Percentiles rank a stretch among this genome's conserved stretches.
phyloP scores from a whole-genome alignment of 2,888 invertebrate genomes.

The Yponomeuta malinellus region DNA sequence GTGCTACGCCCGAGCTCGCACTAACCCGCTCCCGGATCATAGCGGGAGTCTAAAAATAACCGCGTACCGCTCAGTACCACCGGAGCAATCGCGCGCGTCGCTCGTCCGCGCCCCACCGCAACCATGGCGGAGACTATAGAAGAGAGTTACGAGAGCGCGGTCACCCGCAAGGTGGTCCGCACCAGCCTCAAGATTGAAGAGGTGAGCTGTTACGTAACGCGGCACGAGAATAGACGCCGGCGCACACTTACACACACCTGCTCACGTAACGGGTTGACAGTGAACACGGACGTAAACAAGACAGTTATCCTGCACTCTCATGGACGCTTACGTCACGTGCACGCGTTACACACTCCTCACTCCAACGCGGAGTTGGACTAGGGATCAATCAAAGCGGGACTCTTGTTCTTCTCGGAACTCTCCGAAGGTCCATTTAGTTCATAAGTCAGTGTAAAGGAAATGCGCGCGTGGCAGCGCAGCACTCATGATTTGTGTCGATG shows the following conservation, averaged over 20 bases:
- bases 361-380: neutral
- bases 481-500: slow-evolving; percentile 58
- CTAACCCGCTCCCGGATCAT: neutral
- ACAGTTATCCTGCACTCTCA: slow-evolving; percentile 28
- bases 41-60: slow-evolving; percentile 59
- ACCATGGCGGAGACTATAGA: slow-evolving; percentile 82
- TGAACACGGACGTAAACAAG: slow-evolving; percentile 66
- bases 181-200: slow-evolving; percentile 83
- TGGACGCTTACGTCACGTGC: slow-evolving; percentile 19
- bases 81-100: slow-evolving; percentile 67
- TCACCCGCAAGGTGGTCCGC: slow-evolving; percentile 81
- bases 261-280: slow-evolving; percentile 70
- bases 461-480: slow-evolving; percentile 47
- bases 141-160: slow-evolving; percentile 81
- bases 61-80: slow-evolving; percentile 63
- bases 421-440: slow-evolving; percentile 45
- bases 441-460: slow-evolving; percentile 59
- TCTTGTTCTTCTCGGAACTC: slow-evolving; percentile 10
- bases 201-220: slow-evolving; percentile 75
- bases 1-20: slow-evolving; percentile 6
- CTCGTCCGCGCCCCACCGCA: slow-evolving; percentile 59
- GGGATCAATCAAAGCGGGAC: too few relatives aligned
- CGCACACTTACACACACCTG: slow-evolving; percentile 45
- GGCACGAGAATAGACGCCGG: slow-evolving; percentile 24
- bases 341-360: neutral